Evolutionary conservation across 1,140 invertebrate species (phyloP), one percentile per base, ranked within the genome.

Genomic region (Potamilus streckersoni): DNA sequence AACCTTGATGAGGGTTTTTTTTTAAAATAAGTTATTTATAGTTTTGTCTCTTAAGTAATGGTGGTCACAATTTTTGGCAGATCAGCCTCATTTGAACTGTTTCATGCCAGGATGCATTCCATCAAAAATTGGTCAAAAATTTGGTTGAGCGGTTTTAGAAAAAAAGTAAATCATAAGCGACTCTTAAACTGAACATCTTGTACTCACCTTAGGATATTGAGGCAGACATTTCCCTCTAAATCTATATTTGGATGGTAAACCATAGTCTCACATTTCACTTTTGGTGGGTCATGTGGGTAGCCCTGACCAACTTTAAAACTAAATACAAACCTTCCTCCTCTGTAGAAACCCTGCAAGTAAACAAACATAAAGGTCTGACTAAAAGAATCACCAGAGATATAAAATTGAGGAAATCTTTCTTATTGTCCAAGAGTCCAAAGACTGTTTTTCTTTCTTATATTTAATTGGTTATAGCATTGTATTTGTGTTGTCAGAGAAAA

Each of bases 271-370:
- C 97, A 98, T 91, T 96, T 96, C 1, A 98, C 96, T 91, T 93
- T 93, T 19, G 96, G 96, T 65, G 96, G 96, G 95, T 97, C 97
- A 89, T 98, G 97, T 69, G 97, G 97, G 91, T 98, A 99, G 90
- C 96, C 97, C 85, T 95, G 96, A 79, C 96, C 96, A 86, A 98
- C 96, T 93, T 96, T 97, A 92, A 99, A 99, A 91, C 95, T 98
- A 93, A 99, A 99, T 81, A 95, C 93, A 92, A 99, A 99, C 90
- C 94, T 92, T 72, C 97, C 97, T 82, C 94, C 94, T 92, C 94
- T 93, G 90, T 99, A 98, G 90, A 97, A 98, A 70, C 97, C 97
- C 94, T 95, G 80, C 80, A 92, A 91, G 78, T 69, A 82, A 83
- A 69, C 38, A 49, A 49, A 71, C 78, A 67, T 13, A 62, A 62